Conservation (phyloP, 2,888 invertebrate species). For the Ophion slaviceki region DNA sequence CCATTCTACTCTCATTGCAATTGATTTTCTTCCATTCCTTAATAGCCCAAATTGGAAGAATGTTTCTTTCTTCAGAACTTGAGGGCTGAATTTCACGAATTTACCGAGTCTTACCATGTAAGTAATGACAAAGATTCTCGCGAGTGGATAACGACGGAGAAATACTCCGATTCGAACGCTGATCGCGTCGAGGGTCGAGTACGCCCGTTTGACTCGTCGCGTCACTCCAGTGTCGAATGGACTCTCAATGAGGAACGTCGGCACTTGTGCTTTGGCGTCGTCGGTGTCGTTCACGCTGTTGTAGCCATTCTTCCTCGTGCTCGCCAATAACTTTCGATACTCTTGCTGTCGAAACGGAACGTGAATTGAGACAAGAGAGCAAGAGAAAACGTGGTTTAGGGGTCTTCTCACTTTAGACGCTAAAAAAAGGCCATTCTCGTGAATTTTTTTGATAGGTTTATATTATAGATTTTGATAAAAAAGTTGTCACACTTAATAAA, state of each 20-base stretch:
- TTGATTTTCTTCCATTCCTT: background rate
- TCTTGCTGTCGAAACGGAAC: conserved; percentile 85
- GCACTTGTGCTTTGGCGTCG: conserved; percentile 89
- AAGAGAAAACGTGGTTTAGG: too few relatives aligned
- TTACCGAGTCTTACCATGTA: conserved; percentile 88
- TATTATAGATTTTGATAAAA: too few relatives aligned
- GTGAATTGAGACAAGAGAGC: background rate
- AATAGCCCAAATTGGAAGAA: background rate
- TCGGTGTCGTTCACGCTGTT: conserved; percentile 88
- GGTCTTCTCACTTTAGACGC: too few relatives aligned
- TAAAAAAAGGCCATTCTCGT: too few relatives aligned
- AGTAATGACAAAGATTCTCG: conserved; percentile 91
- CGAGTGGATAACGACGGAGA: conserved; percentile 91
- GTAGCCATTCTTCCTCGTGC: conserved; percentile 85
- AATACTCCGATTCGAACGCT: conserved; percentile 92
- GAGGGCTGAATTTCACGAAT: background rate
- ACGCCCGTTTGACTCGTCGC: conserved; percentile 90
- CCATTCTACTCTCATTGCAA: background rate
- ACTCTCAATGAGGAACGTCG: conserved; percentile 89
- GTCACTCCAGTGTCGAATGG: conserved; percentile 91
- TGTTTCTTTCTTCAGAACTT: background rate
- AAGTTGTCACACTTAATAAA: too few relatives aligned
- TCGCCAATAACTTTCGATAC: conserved; percentile 85
- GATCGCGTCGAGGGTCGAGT: conserved; percentile 90
- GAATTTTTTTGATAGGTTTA: too few relatives aligned